Evolutionary conservation across 2,888 invertebrate genomes (phyloP).

Genomic region (Erannis defoliaria): DNA sequence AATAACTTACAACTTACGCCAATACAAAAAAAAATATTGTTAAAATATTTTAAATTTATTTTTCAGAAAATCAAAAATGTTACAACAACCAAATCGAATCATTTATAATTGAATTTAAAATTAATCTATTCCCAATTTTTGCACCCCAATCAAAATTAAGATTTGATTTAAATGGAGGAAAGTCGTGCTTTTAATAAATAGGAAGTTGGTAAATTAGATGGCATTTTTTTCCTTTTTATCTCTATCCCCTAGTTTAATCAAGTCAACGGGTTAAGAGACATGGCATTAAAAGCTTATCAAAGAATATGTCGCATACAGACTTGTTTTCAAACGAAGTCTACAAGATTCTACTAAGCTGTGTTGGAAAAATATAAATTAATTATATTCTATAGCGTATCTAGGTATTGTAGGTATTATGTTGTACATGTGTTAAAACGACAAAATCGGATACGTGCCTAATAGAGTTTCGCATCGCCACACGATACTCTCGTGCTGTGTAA

Average conservation of each 20-base stretch:
- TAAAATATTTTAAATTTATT: background rate
- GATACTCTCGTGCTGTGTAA: no score
- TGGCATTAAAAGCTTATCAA: conserved; percentile 30
- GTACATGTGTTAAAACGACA: no score
- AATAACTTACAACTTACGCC: no score
- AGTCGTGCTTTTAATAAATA: conserved; percentile 47
- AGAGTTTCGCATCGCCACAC: no score
- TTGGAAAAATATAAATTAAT: background rate
- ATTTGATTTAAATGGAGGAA: conserved; percentile 46
- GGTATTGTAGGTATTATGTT: no score
- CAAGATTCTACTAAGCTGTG: background rate
- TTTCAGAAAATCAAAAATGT: background rate
- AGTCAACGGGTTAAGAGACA: conserved; percentile 35
- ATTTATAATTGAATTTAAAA: conserved; percentile 34
- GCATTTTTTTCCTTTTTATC: conserved; percentile 34
- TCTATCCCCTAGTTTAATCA: conserved; percentile 31
- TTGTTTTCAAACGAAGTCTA: conserved; percentile 2
- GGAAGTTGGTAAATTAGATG: conserved; percentile 41
- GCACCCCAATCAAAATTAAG: conserved; percentile 46
- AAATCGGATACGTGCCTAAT: no score
- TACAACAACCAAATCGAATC: background rate
- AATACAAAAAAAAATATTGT: background rate
- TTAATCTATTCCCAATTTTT: conserved; percentile 19
- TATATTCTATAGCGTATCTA: background rate
- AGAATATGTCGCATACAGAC: conserved; percentile 13